Conservation (phyloP, 2,888 invertebrate genomes). For the Leptinotarsa peninsularis region DNA sequence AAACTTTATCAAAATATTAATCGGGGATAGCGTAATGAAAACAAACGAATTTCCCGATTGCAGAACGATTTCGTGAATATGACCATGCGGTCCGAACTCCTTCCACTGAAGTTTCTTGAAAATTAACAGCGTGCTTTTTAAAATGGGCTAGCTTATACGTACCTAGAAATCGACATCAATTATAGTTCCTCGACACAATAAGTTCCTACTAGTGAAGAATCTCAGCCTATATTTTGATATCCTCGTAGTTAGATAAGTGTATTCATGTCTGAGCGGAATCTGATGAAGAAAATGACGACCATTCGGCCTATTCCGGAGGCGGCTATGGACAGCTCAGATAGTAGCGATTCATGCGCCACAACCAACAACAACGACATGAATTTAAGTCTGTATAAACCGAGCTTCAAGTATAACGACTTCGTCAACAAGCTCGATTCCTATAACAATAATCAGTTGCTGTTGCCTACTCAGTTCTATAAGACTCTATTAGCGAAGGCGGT, state of each 20-base stretch:
- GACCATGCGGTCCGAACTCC: neutral
- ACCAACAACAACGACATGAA: slow-evolving; percentile 55
- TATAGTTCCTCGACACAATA: slow-evolving; percentile 41
- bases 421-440: slow-evolving; percentile 65
- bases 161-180: slow-evolving; percentile 6
- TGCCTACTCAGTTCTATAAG: slow-evolving; percentile 84
- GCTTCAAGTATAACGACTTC: slow-evolving; percentile 64
- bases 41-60: slow-evolving; percentile 30
- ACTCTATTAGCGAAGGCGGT: slow-evolving; percentile 81
- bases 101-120: slow-evolving; percentile 17
- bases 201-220: slow-evolving; percentile 50
- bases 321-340: slow-evolving; percentile 63
- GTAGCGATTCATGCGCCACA: slow-evolving; percentile 62
- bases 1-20: slow-evolving; percentile 33
- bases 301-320: slow-evolving; percentile 61
- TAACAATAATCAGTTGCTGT: slow-evolving; percentile 67
- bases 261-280: slow-evolving; percentile 41
- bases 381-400: slow-evolving; percentile 57
- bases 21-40: slow-evolving; percentile 30
- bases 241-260: slow-evolving; percentile 26
- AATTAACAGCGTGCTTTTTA: neutral
- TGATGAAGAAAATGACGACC: slow-evolving; percentile 57
- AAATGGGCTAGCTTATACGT: slow-evolving; percentile 40
- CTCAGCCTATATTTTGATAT: slow-evolving; percentile 46
- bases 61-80: slow-evolving; percentile 3